phyloP scores from a whole-genome alignment of 2,797 vertebrate genomes.

The Sebastolobus altivelis region DNA sequence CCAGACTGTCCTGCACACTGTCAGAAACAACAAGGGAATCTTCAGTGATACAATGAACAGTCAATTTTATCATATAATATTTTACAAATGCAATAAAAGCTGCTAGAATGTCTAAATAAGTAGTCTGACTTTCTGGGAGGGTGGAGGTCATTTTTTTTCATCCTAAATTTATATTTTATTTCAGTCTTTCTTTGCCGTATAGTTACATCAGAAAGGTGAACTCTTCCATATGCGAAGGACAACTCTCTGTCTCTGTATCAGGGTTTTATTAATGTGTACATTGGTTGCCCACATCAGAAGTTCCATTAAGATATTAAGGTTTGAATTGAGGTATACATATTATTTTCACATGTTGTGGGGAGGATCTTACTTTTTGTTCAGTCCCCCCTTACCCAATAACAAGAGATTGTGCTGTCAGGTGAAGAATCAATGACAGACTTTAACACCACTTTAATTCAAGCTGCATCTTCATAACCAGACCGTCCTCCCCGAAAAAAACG shows the following conservation, averaged over 20 bases:
- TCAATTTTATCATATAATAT: neutral
- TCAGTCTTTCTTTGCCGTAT: neutral
- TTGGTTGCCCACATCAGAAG: neutral
- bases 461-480: neutral
- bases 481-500: neutral
- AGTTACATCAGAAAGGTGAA: neutral
- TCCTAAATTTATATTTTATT: neutral
- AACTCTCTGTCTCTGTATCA: neutral
- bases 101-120: neutral
- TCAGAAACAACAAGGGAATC: neutral
- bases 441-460: neutral
- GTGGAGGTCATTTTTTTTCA: neutral
- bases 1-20: conserved; percentile 18
- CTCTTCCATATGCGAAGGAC: neutral
- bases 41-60: neutral
- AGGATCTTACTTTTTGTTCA: too few species aligned
- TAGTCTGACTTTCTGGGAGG: neutral
- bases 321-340: neutral
- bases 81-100: neutral
- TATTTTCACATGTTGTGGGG: neutral
- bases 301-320: neutral
- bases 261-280: neutral
- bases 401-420: neutral
- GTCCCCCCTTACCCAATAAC: too few species aligned
- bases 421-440: neutral